A percentile compares a stretch with the other conserved stretches of the same genome.
Conservation (phyloP, 1,140 invertebrate species). For the Drosophila suzukii region DNA sequence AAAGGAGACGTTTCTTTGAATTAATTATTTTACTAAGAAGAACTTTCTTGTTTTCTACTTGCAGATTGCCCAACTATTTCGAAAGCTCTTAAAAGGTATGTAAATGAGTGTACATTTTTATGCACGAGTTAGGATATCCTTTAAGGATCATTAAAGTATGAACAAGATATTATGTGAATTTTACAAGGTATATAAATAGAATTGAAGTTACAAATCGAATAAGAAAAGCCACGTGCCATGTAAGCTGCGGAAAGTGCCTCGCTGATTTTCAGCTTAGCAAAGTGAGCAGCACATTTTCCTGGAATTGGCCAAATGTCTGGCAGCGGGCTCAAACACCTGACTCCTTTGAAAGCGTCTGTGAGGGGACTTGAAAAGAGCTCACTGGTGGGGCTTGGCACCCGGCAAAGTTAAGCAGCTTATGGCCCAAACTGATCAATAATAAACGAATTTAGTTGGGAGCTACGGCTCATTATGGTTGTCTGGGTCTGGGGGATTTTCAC, state of each 20-base stretch:
- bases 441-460: constrained; percentile 35
- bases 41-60: constrained; percentile 33
- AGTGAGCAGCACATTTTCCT: constrained; percentile 29
- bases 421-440: constrained; percentile 49
- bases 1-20: constrained; percentile 19
- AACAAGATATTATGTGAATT: no score
- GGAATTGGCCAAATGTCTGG: constrained; percentile 24
- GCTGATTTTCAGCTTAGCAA: constrained; percentile 27
- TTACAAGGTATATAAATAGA: background rate
- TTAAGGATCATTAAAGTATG: no score
- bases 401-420: constrained; percentile 47
- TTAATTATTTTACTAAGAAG: constrained; percentile 45
- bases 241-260: background rate
- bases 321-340: constrained; percentile 26
- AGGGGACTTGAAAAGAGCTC: constrained; percentile 3
- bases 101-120: background rate
- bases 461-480: constrained; percentile 23
- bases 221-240: constrained; percentile 5
- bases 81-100: constrained; percentile 34
- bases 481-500: constrained; percentile 18
- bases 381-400: constrained; percentile 5
- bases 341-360: background rate
- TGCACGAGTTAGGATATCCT: background rate
- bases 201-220: background rate
- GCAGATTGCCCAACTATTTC: constrained; percentile 16